Conservation (phyloP, 2,797 vertebrate species). For the Sebastes minor region DNA sequence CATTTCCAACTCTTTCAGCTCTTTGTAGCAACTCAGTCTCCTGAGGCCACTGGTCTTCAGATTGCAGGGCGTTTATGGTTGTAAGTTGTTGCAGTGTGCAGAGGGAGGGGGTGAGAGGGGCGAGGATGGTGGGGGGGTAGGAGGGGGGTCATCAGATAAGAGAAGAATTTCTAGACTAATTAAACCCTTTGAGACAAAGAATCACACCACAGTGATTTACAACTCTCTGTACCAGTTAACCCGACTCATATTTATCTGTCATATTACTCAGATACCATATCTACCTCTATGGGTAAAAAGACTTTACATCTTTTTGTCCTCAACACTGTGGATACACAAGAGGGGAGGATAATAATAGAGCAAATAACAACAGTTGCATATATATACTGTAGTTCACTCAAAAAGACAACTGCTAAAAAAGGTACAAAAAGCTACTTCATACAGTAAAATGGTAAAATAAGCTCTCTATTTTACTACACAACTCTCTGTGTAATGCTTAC, state of each 20-base stretch:
- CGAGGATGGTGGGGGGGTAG: not conserved
- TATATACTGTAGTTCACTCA: constrained; percentile 5
- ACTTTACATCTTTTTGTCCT: constrained; percentile 25
- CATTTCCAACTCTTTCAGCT: constrained; percentile 85
- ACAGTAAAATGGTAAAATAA: constrained; percentile 1
- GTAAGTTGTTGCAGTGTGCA: constrained; percentile 84
- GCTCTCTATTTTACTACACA: constrained; percentile 7
- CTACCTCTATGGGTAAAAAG: constrained; percentile 66
- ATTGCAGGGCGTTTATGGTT: constrained; percentile 83
- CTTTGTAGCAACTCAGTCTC: constrained; percentile 84
- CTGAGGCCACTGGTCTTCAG: constrained; percentile 85
- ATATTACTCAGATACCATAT: constrained; percentile 78
- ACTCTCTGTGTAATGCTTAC: not conserved
- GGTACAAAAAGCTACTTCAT: constrained; percentile 6
- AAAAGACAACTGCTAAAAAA: not conserved
- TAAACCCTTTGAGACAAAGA: constrained; percentile 87
- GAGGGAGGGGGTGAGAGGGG: constrained; percentile 28
- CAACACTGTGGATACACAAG: constrained; percentile 9
- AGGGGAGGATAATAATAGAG: not conserved
- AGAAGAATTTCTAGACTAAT: constrained; percentile 86
- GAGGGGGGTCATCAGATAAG: constrained; percentile 84
- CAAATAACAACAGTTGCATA: constrained; percentile 32
- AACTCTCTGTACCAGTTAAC: constrained; percentile 87
- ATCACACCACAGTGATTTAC: constrained; percentile 88
- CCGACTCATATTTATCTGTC: constrained; percentile 84